Evolutionary conservation across 2,113 vertebrate species (phyloP).

Genomic region (Otus sunia): DNA sequence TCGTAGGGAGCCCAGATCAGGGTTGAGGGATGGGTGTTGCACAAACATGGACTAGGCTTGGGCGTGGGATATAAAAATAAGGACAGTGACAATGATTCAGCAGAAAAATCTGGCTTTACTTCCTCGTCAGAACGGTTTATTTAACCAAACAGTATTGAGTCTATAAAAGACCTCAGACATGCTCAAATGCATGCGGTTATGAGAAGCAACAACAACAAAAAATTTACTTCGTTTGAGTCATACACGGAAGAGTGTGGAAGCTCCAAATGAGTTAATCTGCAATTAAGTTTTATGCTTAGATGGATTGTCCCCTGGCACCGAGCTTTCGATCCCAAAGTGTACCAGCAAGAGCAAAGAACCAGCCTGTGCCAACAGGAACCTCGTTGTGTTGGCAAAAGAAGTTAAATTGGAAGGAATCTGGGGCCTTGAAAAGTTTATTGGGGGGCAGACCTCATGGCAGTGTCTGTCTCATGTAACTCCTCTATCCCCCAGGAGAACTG

Average conservation of each 20-base stretch:
- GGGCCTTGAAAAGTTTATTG: not conserved
- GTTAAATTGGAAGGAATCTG: not conserved
- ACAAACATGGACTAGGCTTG: not conserved
- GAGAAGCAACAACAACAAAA: not conserved
- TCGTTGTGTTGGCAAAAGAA: not conserved
- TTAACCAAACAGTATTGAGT: slow-evolving; percentile 7
- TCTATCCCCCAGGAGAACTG: not conserved
- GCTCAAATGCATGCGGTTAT: slow-evolving; percentile 20
- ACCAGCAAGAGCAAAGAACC: not conserved
- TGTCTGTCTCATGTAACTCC: accelerated
- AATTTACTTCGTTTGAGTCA: not conserved
- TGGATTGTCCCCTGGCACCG: not conserved
- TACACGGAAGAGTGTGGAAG: not conserved
- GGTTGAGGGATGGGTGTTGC: accelerated
- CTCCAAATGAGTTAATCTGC: not conserved
- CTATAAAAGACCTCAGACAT: slow-evolving; percentile 21
- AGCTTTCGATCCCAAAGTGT: not conserved
- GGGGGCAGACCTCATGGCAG: not conserved
- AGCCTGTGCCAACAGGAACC: not conserved
- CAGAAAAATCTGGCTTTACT: slow-evolving; percentile 14
- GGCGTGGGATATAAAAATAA: not conserved
- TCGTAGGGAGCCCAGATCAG: not conserved
- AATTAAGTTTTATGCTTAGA: not conserved
- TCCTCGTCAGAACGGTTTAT: slow-evolving; percentile 20
- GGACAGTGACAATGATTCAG: not conserved